Evolutionary conservation across 2,888 invertebrate species (phyloP), one percentile per base, ranked within the genome.

Genomic region (Microctonus brassicae): DNA sequence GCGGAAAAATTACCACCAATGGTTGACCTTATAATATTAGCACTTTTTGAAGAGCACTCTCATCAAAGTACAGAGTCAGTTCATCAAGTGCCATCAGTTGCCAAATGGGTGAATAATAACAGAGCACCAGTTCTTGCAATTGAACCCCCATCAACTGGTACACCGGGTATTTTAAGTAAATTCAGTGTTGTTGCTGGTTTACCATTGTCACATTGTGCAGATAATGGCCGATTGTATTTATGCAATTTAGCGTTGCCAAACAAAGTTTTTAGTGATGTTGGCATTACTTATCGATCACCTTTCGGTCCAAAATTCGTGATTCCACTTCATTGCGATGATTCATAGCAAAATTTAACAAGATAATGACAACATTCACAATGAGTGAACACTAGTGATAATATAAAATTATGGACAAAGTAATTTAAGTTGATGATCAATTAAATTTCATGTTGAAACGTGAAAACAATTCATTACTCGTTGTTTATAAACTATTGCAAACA

Each of bases 201-300:
- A 82, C 95, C 95, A 47, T 88, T 94, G 61, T 89, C 90, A 7
- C 90, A 92, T 85, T 89, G 90, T 71, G 85, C 89, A 72, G 90
- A 90, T 79, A 91, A 92, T 82, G 93, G 94, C 62, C 93, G 93
- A 87, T 89, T 96, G 79, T 96, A 95, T 89, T 90, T 97, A 77
- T 95, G 95, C 86, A 95, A 96, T 89, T 90, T 96, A 82, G 94
- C 94, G 78, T 91, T 96, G 83, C 96, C 97, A 33, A 89, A 91
- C 77, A 91, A 91, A 85, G 90, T 96, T 80, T 96, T 94, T 89
- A 89, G 90, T 66, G 93, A 93, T 81, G 92, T 93, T 78, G 93
- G 93, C 69, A 93, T 97, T 75, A 90, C 90, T 76, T 97, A 96
- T 89, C 91, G 92, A 82, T 94, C 96, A 77, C 97, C 97, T 7